A percentile compares a stretch with the other conserved stretches of the same genome.
Evolutionary conservation across 2,888 invertebrate genomes (phyloP).

Genomic region (Nudaria mundana): DNA sequence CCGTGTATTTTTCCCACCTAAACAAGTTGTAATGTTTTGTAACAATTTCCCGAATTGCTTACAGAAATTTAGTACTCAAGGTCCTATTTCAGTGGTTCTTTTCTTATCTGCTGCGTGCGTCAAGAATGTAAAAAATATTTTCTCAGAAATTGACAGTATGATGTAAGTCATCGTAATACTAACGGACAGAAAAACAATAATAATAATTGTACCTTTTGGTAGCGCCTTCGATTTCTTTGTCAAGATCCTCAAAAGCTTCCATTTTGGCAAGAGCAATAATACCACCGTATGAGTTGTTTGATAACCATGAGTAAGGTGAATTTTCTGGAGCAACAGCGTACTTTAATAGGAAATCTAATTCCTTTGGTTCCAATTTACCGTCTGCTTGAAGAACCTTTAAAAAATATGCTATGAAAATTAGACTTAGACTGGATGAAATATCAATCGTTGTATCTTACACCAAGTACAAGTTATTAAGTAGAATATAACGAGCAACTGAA

Average conservation of each 20-base stretch:
- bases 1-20: conserved; percentile 95
- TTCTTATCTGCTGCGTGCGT: too few species aligned
- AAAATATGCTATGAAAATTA: not conserved
- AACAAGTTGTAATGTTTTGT: too few species aligned
- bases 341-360: conserved; percentile 93
- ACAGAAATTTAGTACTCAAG: too few species aligned
- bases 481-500: too few species aligned
- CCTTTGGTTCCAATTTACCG: conserved; percentile 85
- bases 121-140: too few species aligned
- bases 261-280: conserved; percentile 88
- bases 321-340: conserved; percentile 88
- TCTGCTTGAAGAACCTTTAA: conserved; percentile 66
- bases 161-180: not conserved
- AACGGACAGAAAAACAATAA: not conserved
- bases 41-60: too few species aligned
- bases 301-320: conserved; percentile 92
- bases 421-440: too few species aligned
- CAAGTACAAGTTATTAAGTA: too few species aligned
- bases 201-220: conserved; percentile 82
- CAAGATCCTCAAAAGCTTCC: conserved; percentile 91
- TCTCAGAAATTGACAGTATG: too few species aligned
- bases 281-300: conserved; percentile 90
- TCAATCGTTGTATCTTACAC: too few species aligned
- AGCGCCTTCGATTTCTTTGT: conserved; percentile 95
- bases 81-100: too few species aligned